These are phyloP conservation scores for Sinella curviseta DNA, from an alignment of 1,140 invertebrate genomes.

Conservation along the genomic window DNA sequence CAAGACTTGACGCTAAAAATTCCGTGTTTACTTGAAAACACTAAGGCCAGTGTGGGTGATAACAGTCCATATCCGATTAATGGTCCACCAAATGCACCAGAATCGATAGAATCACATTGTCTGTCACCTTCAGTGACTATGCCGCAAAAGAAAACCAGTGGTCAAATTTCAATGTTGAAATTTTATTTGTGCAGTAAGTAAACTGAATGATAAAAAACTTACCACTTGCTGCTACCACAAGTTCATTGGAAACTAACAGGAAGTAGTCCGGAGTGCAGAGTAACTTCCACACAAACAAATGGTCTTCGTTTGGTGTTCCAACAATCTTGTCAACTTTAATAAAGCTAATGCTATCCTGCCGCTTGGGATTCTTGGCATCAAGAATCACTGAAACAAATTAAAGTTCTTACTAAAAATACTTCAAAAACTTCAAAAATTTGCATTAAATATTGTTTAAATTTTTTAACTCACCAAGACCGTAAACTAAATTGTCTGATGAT, in stretches of 20 bases:
- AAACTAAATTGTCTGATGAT: conserved; percentile 28
- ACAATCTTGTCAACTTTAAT: background rate
- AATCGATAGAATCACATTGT: conserved; percentile 32
- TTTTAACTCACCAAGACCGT: conserved; percentile 41
- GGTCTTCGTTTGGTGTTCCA: conserved; percentile 19
- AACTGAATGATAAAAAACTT: conserved; percentile 5
- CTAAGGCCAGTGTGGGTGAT: background rate
- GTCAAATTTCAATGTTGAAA: background rate
- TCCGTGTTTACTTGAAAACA: conserved; percentile 1
- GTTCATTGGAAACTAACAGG: conserved; percentile 37
- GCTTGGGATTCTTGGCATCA: conserved; percentile 15
- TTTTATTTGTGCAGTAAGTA: background rate
- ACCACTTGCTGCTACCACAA: background rate
- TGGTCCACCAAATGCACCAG: conserved; percentile 27
- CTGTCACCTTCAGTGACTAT: background rate
- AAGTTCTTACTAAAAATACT: conserved; percentile 11
- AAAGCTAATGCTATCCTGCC: conserved; percentile 17
- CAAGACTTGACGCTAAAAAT: background rate
- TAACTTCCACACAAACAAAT: conserved; percentile 38
- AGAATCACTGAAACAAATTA: conserved; percentile 29
- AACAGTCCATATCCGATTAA: conserved; percentile 40
- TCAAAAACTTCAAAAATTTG: background rate
- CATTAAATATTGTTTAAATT: too few species aligned
- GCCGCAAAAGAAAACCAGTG: too few species aligned
- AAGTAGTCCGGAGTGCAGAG: conserved; percentile 23